Percentiles rank a stretch among this genome's conserved stretches.
phyloP scores from a whole-genome alignment of 2,113 vertebrate genomes.

The Menura novaehollandiae region DNA sequence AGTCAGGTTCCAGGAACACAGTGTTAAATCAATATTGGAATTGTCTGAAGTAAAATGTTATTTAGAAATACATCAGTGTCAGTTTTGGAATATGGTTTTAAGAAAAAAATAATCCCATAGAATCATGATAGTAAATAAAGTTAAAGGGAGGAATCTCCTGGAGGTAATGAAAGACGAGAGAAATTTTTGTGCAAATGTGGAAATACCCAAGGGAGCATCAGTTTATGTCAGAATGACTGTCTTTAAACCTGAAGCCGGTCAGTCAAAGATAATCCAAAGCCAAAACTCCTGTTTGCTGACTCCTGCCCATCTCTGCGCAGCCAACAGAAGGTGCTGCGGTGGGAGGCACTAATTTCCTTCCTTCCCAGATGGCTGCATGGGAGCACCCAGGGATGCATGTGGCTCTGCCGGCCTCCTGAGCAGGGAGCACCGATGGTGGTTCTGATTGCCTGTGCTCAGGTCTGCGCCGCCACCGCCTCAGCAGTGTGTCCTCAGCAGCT shows the following conservation, averaged over 20 bases:
- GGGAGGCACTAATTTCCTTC: not conserved
- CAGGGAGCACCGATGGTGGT: not conserved
- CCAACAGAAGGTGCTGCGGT: not conserved
- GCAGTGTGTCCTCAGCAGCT: not conserved
- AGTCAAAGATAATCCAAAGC: not conserved
- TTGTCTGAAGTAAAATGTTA: not conserved
- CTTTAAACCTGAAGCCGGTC: not conserved
- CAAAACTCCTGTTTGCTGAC: not conserved
- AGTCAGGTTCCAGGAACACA: not conserved
- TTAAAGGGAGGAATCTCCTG: not conserved
- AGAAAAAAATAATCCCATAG: not conserved
- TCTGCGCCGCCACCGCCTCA: rapidly evolving
- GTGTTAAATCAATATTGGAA: not conserved
- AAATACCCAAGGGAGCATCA: not conserved
- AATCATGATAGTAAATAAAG: not conserved
- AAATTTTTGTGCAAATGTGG: not conserved
- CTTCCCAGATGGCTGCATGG: not conserved
- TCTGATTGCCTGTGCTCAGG: not conserved
- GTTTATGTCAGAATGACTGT: not conserved
- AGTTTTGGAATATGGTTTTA: not conserved
- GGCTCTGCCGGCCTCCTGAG: not conserved
- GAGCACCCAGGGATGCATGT: not conserved
- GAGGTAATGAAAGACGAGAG: not conserved
- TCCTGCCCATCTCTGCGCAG: not conserved
- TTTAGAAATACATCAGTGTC: not conserved